Percentiles rank a stretch among this genome's conserved stretches.
These are phyloP conservation scores for Cataglyphis cursor DNA, from an alignment of 2,888 invertebrate species.

Conservation along the genomic window DNA sequence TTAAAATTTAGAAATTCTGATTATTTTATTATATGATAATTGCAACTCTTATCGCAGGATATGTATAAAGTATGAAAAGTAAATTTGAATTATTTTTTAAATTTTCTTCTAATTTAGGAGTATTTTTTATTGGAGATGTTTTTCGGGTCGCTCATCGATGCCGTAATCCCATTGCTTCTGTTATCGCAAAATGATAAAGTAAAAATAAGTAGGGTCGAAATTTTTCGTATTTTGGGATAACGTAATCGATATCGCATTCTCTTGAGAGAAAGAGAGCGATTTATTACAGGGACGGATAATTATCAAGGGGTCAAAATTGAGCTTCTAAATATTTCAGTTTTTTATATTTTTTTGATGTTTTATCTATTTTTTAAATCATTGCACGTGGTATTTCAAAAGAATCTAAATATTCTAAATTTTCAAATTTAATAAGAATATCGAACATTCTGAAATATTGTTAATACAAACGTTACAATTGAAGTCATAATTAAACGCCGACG, in stretches of 20 bases:
- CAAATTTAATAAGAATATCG: not conserved
- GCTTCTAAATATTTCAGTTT: not conserved
- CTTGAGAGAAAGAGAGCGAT: not conserved
- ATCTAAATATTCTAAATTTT: not conserved
- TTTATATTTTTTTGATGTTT: too few relatives aligned
- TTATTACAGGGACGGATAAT: not conserved
- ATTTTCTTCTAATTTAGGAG: not conserved
- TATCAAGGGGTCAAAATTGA: not conserved
- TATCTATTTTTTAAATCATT: not conserved
- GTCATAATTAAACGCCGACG: not conserved
- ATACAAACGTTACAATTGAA: not conserved
- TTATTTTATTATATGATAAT: not conserved
- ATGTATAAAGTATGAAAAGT: not conserved
- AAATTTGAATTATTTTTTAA: not conserved
- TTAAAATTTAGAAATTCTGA: not conserved
- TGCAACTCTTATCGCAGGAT: not conserved
- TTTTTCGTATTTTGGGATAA: not conserved
- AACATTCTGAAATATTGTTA: not conserved
- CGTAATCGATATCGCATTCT: not conserved
- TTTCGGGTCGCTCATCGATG: constrained; percentile 7
- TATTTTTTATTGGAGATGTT: constrained; percentile 19
- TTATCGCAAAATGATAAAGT: constrained; percentile 29
- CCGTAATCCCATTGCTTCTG: constrained; percentile 7
- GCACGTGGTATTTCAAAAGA: not conserved
- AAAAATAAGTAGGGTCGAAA: constrained; percentile 3